These are phyloP conservation scores for Bombus confusus DNA, from an alignment of 1,140 invertebrate genomes.

Conservation along the genomic window DNA sequence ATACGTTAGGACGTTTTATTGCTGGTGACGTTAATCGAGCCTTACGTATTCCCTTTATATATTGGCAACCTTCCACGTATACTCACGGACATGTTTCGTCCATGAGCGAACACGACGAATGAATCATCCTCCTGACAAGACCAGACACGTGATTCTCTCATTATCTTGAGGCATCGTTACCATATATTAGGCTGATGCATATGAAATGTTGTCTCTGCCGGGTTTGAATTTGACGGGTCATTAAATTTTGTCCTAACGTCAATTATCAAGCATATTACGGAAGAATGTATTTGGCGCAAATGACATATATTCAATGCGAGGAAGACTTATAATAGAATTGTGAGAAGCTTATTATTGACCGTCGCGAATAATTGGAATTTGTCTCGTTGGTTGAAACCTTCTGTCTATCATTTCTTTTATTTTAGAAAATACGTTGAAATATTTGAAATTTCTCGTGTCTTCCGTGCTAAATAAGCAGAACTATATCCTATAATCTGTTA, in stretches of 20 bases:
- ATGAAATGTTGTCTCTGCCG: neutral
- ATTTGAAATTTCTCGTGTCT: too few relatives aligned
- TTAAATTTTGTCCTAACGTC: neutral
- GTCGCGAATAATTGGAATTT: too few relatives aligned
- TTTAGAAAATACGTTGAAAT: too few relatives aligned
- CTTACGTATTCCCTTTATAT: neutral
- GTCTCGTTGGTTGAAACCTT: too few relatives aligned
- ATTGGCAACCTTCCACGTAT: constrained; percentile 11
- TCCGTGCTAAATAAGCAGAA: too few relatives aligned
- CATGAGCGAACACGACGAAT: neutral
- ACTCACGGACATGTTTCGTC: neutral
- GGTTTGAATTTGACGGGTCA: neutral
- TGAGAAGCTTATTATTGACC: too few relatives aligned
- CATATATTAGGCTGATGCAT: neutral
- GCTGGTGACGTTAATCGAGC: constrained; percentile 7
- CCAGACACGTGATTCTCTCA: neutral
- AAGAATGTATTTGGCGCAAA: too few relatives aligned
- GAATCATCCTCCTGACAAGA: neutral
- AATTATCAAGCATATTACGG: neutral
- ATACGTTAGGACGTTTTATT: neutral
- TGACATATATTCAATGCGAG: too few relatives aligned
- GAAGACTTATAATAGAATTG: too few relatives aligned
- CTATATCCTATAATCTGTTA: too few relatives aligned
- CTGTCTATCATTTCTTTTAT: too few relatives aligned
- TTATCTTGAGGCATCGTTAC: neutral